A percentile compares a stretch with the other conserved stretches of the same genome.
These are phyloP conservation scores for Antrozous pallidus DNA, from an alignment of 2,797 vertebrate genomes.

Conservation along the genomic window DNA sequence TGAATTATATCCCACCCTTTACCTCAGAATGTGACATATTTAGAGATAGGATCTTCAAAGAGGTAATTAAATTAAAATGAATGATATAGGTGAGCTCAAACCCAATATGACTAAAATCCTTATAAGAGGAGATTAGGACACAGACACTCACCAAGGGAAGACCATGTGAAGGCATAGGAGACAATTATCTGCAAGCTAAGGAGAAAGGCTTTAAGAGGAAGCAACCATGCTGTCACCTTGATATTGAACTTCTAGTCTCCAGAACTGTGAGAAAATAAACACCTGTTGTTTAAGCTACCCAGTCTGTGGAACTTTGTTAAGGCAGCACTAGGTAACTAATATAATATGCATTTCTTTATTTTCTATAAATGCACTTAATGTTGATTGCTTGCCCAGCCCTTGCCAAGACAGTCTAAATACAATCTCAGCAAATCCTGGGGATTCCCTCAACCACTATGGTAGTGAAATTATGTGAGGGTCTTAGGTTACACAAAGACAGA, in stretches of 20 bases:
- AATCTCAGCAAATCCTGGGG: background rate
- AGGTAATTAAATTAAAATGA: background rate
- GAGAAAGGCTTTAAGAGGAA: background rate
- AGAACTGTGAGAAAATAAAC: background rate
- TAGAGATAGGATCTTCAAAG: background rate
- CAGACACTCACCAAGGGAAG: background rate
- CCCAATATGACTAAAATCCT: background rate
- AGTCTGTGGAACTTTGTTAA: background rate
- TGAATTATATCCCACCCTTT: background rate
- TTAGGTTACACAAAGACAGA: background rate
- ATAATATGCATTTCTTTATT: background rate
- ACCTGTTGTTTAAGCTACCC: background rate
- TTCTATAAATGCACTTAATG: background rate
- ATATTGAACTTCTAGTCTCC: background rate
- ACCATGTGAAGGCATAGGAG: background rate
- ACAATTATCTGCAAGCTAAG: background rate
- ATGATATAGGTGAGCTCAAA: background rate
- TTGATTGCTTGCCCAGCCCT: background rate
- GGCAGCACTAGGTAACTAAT: background rate
- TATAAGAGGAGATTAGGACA: background rate
- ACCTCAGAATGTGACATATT: background rate
- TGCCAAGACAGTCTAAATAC: background rate
- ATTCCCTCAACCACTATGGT: background rate
- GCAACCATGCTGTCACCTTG: background rate
- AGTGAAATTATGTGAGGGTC: background rate